A percentile compares a stretch with the other conserved stretches of the same genome.
phyloP scores from a whole-genome alignment of 2,888 invertebrate genomes.

The Eupithecia subfuscata region DNA sequence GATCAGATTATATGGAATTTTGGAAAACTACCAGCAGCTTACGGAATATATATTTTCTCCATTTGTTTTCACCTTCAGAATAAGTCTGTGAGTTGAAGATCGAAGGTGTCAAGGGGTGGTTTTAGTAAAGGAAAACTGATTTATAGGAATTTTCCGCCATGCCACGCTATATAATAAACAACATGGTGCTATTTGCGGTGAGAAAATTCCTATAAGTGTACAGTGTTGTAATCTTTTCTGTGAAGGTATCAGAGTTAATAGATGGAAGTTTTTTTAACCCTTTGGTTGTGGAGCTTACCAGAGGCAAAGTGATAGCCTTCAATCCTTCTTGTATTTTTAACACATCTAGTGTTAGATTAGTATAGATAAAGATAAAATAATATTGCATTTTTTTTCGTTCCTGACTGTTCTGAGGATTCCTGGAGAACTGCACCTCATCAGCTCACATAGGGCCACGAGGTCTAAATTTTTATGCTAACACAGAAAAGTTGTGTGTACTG shows the following conservation, averaged over 20 bases:
- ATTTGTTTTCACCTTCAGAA: conserved; percentile 20
- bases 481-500: not conserved
- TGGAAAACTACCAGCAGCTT: not conserved
- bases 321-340: too few species aligned
- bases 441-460: too few species aligned
- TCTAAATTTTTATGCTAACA: not conserved
- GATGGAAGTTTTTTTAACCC: too few species aligned
- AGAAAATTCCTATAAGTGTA: not conserved
- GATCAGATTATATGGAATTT: not conserved
- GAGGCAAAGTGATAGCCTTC: too few species aligned
- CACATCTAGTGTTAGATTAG: too few species aligned
- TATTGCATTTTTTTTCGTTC: too few species aligned
- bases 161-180: conserved; percentile 11
- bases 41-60: not conserved
- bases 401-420: too few species aligned
- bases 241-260: not conserved
- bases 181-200: not conserved
- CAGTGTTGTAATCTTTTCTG: not conserved
- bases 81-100: conserved; percentile 46
- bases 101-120: conserved; percentile 63
- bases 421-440: too few species aligned
- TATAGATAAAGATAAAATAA: too few species aligned
- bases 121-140: conserved; percentile 80
- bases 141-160: conserved; percentile 72
- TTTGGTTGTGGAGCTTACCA: too few species aligned